Percentiles rank a stretch among this genome's conserved stretches.
Evolutionary conservation across 2,797 vertebrate genomes (phyloP).

Genomic region (Anomalospiza imberbis): DNA sequence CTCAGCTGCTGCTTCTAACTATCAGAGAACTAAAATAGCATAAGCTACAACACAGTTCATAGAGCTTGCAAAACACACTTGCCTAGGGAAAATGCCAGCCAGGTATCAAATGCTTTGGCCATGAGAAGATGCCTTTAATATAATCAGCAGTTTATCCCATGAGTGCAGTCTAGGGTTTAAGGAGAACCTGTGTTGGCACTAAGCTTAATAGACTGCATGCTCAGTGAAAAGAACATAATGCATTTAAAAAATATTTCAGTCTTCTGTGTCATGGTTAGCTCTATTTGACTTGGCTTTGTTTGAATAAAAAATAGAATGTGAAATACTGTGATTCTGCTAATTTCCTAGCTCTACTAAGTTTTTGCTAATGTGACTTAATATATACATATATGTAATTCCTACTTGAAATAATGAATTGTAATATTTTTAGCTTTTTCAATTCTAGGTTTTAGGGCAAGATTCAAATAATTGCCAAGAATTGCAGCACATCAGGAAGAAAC

Average conservation of each 20-base stretch:
- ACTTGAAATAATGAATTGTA: not conserved
- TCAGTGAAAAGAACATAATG: not conserved
- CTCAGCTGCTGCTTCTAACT: conserved; percentile 12
- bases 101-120: conserved; percentile 26
- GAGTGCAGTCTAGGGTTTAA: not conserved
- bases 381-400: not conserved
- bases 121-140: not conserved
- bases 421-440: not conserved
- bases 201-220: not conserved
- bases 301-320: not conserved
- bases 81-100: not conserved
- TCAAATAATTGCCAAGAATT: not conserved
- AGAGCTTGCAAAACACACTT: not conserved
- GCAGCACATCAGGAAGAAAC: not conserved
- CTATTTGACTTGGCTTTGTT: not conserved
- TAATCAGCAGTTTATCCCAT: not conserved
- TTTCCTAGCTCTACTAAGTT: not conserved
- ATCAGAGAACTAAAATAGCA: conserved; percentile 13
- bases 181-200: not conserved
- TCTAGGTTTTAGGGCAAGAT: not conserved
- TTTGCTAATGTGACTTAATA: not conserved
- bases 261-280: not conserved
- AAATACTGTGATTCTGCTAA: not conserved
- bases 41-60: not conserved
- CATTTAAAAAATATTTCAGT: not conserved